Percentiles rank a stretch among this genome's conserved stretches.
Conservation (phyloP, 2,113 vertebrate genomes). For the Egretta garzetta region DNA sequence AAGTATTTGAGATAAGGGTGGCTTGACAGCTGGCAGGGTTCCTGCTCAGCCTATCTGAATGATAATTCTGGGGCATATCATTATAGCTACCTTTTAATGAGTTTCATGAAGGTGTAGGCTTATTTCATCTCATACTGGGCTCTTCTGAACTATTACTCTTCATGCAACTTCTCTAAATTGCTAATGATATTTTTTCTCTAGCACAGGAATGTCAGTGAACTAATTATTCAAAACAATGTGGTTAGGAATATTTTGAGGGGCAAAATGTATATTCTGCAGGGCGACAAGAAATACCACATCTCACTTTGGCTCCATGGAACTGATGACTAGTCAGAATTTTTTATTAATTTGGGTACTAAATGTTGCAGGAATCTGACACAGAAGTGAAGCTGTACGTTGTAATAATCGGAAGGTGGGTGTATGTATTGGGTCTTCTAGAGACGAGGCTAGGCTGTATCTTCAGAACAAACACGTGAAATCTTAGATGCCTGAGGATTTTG, state of each 20-base stretch:
- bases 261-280: not conserved
- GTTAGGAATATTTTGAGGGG: not conserved
- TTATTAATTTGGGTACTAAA: constrained; percentile 27
- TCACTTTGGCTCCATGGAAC: not conserved
- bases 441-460: not conserved
- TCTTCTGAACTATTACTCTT: constrained; percentile 1
- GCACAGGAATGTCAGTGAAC: constrained; percentile 35
- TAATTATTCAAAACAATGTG: constrained; percentile 49
- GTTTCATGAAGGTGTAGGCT: not conserved
- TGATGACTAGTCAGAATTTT: not conserved
- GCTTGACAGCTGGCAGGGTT: not conserved
- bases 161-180: constrained; percentile 22
- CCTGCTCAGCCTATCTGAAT: not conserved
- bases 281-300: not conserved
- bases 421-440: not conserved
- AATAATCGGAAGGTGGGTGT: not conserved
- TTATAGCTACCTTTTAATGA: not conserved
- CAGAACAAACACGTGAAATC: not conserved
- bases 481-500: not conserved
- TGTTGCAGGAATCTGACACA: not conserved
- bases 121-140: not conserved
- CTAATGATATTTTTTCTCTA: constrained; percentile 50
- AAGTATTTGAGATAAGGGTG: not conserved
- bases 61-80: not conserved
- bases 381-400: not conserved